Evolutionary conservation across 2,113 vertebrate species (phyloP).

Genomic region (Cyphomyrus plagiostoma): DNA sequence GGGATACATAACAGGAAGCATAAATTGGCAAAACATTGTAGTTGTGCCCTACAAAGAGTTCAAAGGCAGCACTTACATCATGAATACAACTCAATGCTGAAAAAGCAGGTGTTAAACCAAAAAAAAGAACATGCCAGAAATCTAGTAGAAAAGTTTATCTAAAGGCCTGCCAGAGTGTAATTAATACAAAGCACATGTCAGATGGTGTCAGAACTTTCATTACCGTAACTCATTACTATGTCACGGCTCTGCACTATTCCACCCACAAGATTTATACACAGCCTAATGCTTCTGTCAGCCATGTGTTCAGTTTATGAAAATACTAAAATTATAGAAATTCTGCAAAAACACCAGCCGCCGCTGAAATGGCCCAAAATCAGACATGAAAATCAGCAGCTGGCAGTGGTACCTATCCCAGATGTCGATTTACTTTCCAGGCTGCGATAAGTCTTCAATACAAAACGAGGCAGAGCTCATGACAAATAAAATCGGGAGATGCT

Average conservation of each 20-base stretch:
- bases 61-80: background rate
- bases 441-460: background rate
- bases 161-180: slow-evolving; percentile 39
- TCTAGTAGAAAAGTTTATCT: background rate
- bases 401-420: background rate
- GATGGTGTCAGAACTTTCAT: background rate
- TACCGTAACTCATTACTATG: slow-evolving; percentile 28
- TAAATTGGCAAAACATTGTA: background rate
- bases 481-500: background rate
- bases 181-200: slow-evolving; percentile 41
- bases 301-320: slow-evolving; percentile 7
- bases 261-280: background rate
- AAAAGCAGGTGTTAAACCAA: background rate
- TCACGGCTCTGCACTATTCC: background rate
- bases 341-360: background rate
- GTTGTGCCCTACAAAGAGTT: background rate
- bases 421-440: background rate
- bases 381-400: background rate
- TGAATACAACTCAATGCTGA: background rate
- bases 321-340: slow-evolving; percentile 6
- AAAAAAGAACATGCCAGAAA: background rate
- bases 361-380: background rate
- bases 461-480: background rate
- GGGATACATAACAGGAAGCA: background rate
- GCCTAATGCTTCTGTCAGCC: background rate